phyloP scores from a whole-genome alignment of 2,797 vertebrate genomes.

The Cossypha niveicapilla region DNA sequence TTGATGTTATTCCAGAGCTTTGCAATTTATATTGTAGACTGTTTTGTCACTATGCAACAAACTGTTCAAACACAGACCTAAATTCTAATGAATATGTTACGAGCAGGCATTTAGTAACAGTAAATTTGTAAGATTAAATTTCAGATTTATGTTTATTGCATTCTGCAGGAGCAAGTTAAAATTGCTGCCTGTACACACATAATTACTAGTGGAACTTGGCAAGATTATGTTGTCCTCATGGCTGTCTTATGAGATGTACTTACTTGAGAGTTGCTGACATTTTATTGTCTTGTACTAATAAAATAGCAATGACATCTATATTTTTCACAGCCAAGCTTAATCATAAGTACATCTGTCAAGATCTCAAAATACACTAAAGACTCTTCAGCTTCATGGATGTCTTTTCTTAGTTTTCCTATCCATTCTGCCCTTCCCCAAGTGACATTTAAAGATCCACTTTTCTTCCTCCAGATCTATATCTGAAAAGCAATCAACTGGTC shows the following conservation, averaged over 20 bases:
- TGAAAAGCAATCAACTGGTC: neutral
- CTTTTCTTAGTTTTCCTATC: neutral
- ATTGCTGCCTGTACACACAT: neutral
- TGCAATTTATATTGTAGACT: neutral
- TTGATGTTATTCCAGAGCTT: neutral
- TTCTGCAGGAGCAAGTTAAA: neutral
- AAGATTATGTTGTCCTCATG: neutral
- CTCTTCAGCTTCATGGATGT: neutral
- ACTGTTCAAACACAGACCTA: neutral
- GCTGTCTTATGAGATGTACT: neutral
- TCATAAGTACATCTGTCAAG: neutral
- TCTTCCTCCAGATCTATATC: neutral
- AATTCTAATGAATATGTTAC: neutral
- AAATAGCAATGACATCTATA: neutral
- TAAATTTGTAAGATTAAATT: neutral
- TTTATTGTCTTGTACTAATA: neutral
- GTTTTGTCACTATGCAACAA: neutral
- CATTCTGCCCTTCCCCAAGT: neutral
- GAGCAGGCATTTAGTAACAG: neutral
- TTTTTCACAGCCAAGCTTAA: neutral
- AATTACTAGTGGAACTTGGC: neutral
- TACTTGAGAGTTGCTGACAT: neutral
- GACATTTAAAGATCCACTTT: neutral
- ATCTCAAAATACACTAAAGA: neutral
- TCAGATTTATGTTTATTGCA: neutral